Evolutionary conservation across 2,888 invertebrate species (phyloP), one percentile per base, ranked within the genome.

Genomic region (Arrhopalites spinosus): DNA sequence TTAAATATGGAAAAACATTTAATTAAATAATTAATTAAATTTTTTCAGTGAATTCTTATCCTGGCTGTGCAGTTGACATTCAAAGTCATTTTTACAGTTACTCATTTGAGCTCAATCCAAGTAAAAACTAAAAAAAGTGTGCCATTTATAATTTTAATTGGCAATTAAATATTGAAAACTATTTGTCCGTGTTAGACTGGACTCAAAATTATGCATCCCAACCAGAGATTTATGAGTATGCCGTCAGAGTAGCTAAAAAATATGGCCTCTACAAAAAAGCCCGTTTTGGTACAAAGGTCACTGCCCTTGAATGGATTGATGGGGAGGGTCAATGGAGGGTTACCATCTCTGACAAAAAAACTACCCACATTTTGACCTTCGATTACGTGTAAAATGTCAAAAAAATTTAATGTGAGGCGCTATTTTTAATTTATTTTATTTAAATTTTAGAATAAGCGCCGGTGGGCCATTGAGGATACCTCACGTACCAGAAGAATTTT

Each of bases 61-160:
- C 36, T 27, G 27, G 25, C 8, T 23, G 25, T 56, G 53, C 53
- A 1, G n/a, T 8, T 27, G 59, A 59, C 8, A 15, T 59, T 7
- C 25, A 59, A 27, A 13, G 11, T 5, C 25, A 23, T 25, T 27
- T 59, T 5, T 59, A 59, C 25, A 25, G 25, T 2, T 27, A 25
- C 15, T 59, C 27, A 13, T 59, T 59, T 59, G 59, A 59, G 25
- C 59, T 59, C 23, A 59, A 59, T 59, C 59, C 59, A 59, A 27
- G 59, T 59, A 59, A 59, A 15, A 27, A 25, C n/a, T 20, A 56
- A 17, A 53, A 2, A 56, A 20, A 1, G 17, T 56, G 8, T 2
- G 23, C 1, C 8, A n/a, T n/a, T n/a, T n/a, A n/a, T n/a, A n/a
- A n/a, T n/a, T n/a, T n/a, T n/a, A n/a, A n/a, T n/a, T n/a, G n/a